A percentile compares a stretch with the other conserved stretches of the same genome.
phyloP scores from a whole-genome alignment of 1,140 invertebrate genomes.

The Dryas iulia region DNA sequence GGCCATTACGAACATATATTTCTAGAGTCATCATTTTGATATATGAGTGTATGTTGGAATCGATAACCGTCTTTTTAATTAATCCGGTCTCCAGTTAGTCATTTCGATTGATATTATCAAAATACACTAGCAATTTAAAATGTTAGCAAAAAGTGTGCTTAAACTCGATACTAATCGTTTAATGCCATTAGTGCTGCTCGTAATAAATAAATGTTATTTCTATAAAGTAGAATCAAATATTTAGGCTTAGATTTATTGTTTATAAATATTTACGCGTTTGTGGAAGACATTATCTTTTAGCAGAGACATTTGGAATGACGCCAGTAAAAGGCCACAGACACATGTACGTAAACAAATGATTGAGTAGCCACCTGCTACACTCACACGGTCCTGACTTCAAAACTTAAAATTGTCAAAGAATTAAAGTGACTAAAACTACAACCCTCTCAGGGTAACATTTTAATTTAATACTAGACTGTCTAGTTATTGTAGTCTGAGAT shows the following conservation, averaged over 20 bases:
- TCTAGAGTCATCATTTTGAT: conserved; percentile 52
- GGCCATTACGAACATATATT: conserved; percentile 54
- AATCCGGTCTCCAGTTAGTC: conserved; percentile 14
- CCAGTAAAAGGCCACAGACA: conserved; percentile 17
- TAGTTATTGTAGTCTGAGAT: conserved; percentile 67
- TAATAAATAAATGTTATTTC: not conserved
- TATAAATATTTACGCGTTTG: conserved; percentile 6
- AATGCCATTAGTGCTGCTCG: not conserved
- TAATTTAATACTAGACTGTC: conserved; percentile 71
- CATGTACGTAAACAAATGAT: not conserved
- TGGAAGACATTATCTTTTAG: conserved; percentile 7
- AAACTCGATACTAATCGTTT: not conserved
- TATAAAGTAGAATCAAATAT: not conserved
- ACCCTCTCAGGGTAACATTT: conserved; percentile 48
- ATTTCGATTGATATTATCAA: conserved; percentile 12
- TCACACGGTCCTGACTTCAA: not conserved
- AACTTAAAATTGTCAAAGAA: conserved; percentile 27
- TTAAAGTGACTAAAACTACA: conserved; percentile 51
- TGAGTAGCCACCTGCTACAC: conserved; percentile 4
- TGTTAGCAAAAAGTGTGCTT: not conserved
- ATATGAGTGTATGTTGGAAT: conserved; percentile 45
- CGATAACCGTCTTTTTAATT: conserved; percentile 36
- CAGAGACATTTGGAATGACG: conserved; percentile 26
- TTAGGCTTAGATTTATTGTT: not conserved
- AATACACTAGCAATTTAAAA: not conserved